These are phyloP conservation scores for Shargacucullia verbasci DNA, from an alignment of 2,888 invertebrate genomes.

Conservation along the genomic window DNA sequence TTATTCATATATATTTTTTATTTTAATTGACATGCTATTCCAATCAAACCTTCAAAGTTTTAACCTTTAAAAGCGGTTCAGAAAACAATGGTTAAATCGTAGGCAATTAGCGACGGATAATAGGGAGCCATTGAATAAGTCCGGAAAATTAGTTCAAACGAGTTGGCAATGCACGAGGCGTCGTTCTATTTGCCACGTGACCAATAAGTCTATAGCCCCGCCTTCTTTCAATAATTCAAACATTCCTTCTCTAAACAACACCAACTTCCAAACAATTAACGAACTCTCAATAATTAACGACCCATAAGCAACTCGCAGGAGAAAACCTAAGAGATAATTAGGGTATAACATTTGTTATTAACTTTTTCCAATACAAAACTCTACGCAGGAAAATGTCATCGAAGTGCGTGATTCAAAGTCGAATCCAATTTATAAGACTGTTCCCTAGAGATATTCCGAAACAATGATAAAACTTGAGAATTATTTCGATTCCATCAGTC, in stretches of 20 bases:
- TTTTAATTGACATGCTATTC: background rate
- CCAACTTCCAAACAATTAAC: constrained; percentile 76
- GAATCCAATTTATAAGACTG: constrained; percentile 86
- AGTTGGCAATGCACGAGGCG: constrained; percentile 65
- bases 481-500: constrained; percentile 71
- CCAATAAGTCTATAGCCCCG: constrained; percentile 65
- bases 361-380: constrained; percentile 56
- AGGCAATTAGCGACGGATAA: constrained; percentile 63
- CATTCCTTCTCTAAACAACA: constrained; percentile 69
- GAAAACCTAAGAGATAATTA: constrained; percentile 39
- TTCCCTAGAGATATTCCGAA: constrained; percentile 82
- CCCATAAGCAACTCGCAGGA: constrained; percentile 54
- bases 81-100: constrained; percentile 33
- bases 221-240: constrained; percentile 78
- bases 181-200: constrained; percentile 71
- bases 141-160: constrained; percentile 60
- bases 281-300: constrained; percentile 72
- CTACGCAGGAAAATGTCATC: constrained; percentile 62
- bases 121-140: constrained; percentile 59
- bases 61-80: constrained; percentile 2
- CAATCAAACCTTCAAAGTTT: constrained; percentile 6
- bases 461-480: constrained; percentile 83
- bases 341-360: constrained; percentile 47
- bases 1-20: background rate
- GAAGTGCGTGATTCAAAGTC: constrained; percentile 80